Conservation (phyloP, 1,140 invertebrate genomes). For the Centruroides sculpturatus region DNA sequence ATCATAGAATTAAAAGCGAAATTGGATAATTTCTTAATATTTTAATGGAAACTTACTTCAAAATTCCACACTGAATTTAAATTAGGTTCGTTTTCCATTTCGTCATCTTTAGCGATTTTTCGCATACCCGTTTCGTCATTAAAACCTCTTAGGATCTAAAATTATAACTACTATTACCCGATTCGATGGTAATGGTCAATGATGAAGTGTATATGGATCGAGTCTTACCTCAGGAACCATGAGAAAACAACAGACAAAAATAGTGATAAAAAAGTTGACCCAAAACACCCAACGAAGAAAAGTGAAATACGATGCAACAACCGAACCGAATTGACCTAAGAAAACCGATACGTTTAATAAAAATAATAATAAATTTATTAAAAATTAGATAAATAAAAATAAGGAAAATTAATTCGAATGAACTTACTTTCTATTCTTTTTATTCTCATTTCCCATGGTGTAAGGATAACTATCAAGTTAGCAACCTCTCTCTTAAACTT, state of each 20-base stretch:
- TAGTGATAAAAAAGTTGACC: slow-evolving; percentile 80
- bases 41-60: slow-evolving; percentile 40
- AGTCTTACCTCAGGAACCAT: slow-evolving; percentile 73
- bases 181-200: too few species aligned
- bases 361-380: neutral
- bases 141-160: slow-evolving; percentile 17
- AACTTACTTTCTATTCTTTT: slow-evolving; percentile 82
- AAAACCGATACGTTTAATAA: neutral
- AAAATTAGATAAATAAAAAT: neutral
- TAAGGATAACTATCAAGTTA: slow-evolving; percentile 67
- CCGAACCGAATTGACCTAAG: slow-evolving; percentile 77
- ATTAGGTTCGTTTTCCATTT: slow-evolving; percentile 57
- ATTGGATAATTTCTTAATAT: neutral
- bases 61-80: slow-evolving; percentile 84
- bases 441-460: slow-evolving; percentile 89
- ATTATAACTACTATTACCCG: slow-evolving; percentile 1
- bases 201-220: too few species aligned
- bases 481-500: slow-evolving; percentile 62
- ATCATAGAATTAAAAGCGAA: neutral
- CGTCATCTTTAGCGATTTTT: slow-evolving; percentile 54
- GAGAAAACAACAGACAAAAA: slow-evolving; percentile 69
- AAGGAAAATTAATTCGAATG: neutral
- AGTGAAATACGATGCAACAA: slow-evolving; percentile 93
- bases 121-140: slow-evolving; percentile 30
- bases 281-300: slow-evolving; percentile 95